A percentile compares a stretch with the other conserved stretches of the same genome.
Evolutionary conservation across 1,140 invertebrate genomes (phyloP).

Genomic region (Aphidius ervi): DNA sequence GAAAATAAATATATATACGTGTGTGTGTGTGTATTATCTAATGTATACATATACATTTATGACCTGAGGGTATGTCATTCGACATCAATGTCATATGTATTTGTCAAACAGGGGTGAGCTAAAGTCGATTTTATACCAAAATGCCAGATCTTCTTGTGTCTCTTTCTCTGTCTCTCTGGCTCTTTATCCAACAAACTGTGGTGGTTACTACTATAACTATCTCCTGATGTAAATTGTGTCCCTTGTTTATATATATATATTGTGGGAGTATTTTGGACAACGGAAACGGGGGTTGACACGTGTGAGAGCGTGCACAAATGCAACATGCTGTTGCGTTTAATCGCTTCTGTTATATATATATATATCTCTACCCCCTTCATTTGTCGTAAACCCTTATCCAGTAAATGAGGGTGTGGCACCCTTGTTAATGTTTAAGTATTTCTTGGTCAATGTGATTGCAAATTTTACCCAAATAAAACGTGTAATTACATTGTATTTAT

Average conservation of each 20-base stretch:
- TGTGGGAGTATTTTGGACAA: too few relatives aligned
- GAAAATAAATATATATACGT: too few relatives aligned
- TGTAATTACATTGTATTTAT: too few relatives aligned
- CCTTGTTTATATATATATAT: too few relatives aligned
- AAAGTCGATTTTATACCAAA: too few relatives aligned
- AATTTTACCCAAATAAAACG: neutral
- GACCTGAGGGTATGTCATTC: neutral
- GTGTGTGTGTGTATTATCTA: neutral
- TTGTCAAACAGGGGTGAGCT: neutral
- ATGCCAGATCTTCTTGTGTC: too few relatives aligned
- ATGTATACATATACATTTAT: too few relatives aligned
- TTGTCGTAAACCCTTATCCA: neutral
- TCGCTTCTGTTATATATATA: too few relatives aligned
- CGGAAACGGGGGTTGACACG: neutral
- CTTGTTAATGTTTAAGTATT: too few relatives aligned
- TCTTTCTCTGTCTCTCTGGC: too few relatives aligned
- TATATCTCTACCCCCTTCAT: neutral
- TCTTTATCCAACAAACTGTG: constrained; percentile 1
- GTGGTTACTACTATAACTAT: neutral
- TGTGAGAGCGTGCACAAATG: constrained; percentile 7
- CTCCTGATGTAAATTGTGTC: constrained; percentile 3
- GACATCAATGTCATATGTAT: neutral
- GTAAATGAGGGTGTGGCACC: neutral
- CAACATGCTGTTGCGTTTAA: constrained; percentile 16
- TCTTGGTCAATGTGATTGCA: neutral